These are phyloP conservation scores for Thamnaconus septentrionalis DNA, from an alignment of 2,113 vertebrate genomes.

Conservation along the genomic window DNA sequence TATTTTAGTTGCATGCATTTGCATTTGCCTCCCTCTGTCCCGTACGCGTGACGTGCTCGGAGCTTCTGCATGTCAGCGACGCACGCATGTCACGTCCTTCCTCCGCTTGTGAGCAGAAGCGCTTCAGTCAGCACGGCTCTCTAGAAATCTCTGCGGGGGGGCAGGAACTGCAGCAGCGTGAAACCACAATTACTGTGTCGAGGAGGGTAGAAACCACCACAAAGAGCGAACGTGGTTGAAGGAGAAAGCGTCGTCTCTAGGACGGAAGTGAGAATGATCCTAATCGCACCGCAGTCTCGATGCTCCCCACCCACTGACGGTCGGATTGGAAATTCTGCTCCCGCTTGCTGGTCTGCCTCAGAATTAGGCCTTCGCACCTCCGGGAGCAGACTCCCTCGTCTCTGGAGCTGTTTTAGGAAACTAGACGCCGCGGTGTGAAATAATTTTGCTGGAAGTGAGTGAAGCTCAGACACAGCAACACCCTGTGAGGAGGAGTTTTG, in stretches of 20 bases:
- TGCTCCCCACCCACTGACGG: conserved; percentile 35
- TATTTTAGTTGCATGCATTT: no score
- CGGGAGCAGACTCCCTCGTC: no score
- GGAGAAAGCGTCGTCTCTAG: conserved; percentile 23
- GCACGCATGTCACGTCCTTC: not conserved
- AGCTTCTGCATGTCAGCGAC: conserved; percentile 11
- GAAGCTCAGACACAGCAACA: no score
- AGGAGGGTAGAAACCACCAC: conserved; percentile 6
- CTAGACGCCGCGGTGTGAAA: no score
- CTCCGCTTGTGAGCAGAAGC: not conserved
- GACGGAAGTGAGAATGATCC: conserved; percentile 34
- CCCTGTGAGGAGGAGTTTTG: no score
- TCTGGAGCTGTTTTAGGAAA: no score
- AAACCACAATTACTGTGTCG: conserved; percentile 11
- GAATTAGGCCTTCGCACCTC: no score
- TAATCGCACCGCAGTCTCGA: conserved; percentile 31
- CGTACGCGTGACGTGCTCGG: not conserved
- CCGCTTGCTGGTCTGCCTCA: no score
- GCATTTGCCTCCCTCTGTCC: not conserved
- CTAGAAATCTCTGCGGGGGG: conserved; percentile 28
- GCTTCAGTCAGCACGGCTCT: conserved; percentile 25
- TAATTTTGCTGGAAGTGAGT: not conserved
- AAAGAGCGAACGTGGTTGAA: conserved; percentile 4
- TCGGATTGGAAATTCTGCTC: conserved; percentile 10
- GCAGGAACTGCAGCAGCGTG: conserved; percentile 37